Conservation (phyloP, 2,888 invertebrate species). For the Drosophila ustulata region DNA sequence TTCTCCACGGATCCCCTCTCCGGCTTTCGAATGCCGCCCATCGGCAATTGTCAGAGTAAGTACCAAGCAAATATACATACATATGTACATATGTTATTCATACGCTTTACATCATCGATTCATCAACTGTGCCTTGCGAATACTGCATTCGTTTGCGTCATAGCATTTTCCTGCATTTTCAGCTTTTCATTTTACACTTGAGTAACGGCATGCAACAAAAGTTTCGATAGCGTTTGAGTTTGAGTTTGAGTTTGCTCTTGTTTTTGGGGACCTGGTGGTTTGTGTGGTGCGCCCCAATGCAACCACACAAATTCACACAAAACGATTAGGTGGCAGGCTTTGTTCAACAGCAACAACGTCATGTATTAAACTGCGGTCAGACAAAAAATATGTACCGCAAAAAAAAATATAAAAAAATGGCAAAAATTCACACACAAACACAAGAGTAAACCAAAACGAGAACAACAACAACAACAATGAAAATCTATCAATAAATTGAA, state of each 20-base stretch:
- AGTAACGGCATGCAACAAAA: conserved; percentile 32
- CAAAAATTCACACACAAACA: too few relatives aligned
- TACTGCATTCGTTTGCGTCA: not conserved
- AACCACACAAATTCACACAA: conserved; percentile 72
- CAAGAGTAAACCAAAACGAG: conserved; percentile 1
- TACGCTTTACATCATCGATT: not conserved
- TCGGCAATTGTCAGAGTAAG: conserved; percentile 96
- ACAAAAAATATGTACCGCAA: conserved; percentile 17
- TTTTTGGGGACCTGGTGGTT: conserved; percentile 12
- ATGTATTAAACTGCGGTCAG: conserved; percentile 42
- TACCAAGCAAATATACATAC: conserved; percentile 80
- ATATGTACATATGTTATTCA: not conserved
- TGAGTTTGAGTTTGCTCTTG: conserved; percentile 3
- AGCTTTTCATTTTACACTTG: conserved; percentile 31
- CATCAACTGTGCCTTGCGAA: not conserved
- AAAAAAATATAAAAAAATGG: conserved; percentile 2
- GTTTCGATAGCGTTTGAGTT: not conserved
- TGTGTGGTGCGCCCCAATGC: conserved; percentile 63
- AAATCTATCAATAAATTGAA: conserved; percentile 35
- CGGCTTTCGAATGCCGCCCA: conserved; percentile 95
- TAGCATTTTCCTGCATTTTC: conserved; percentile 5
- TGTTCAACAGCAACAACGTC: conserved; percentile 15
- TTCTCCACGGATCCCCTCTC: conserved; percentile 95
- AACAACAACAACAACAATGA: conserved; percentile 40
- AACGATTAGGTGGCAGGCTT: conserved; percentile 63